Evolutionary conservation across 1,140 invertebrate genomes (phyloP).

Genomic region (Apolygus lucorum): DNA sequence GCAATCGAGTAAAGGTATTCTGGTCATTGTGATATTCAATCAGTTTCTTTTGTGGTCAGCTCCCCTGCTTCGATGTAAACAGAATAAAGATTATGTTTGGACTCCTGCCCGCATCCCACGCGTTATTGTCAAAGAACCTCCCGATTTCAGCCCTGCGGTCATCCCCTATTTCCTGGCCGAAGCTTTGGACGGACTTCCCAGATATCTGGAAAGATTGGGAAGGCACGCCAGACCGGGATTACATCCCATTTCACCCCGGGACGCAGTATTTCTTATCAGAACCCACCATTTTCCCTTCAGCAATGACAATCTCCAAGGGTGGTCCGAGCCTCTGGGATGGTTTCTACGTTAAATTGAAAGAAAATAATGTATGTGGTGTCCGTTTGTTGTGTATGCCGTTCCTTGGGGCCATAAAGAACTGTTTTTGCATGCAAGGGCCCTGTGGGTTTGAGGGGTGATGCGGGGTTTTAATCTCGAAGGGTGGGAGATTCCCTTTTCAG

Average conservation of each 20-base stretch:
- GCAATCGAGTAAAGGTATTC: background rate
- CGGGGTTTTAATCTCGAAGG: constrained; percentile 20
- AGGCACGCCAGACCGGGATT: background rate
- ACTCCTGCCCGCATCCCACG: background rate
- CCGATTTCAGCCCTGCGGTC: background rate
- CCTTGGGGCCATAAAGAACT: background rate
- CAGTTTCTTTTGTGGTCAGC: background rate
- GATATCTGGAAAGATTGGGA: background rate
- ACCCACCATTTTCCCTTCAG: background rate
- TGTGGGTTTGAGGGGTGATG: background rate
- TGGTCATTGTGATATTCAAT: background rate
- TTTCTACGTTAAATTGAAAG: constrained; percentile 22
- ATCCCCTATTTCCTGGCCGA: background rate
- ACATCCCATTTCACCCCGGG: constrained; percentile 21
- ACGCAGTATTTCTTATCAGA: constrained; percentile 8
- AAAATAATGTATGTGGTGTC: constrained; percentile 26
- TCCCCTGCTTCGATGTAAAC: background rate
- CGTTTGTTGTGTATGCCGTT: constrained; percentile 8
- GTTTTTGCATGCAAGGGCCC: constrained; percentile 22
- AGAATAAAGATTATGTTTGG: background rate
- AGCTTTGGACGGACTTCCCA: background rate
- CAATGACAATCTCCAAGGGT: background rate
- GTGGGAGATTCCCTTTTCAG: constrained; percentile 5
- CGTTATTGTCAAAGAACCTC: no score
- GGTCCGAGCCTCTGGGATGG: background rate